Evolutionary conservation across 2,888 invertebrate species (phyloP).

Genomic region (Cheiracanthium punctorium): DNA sequence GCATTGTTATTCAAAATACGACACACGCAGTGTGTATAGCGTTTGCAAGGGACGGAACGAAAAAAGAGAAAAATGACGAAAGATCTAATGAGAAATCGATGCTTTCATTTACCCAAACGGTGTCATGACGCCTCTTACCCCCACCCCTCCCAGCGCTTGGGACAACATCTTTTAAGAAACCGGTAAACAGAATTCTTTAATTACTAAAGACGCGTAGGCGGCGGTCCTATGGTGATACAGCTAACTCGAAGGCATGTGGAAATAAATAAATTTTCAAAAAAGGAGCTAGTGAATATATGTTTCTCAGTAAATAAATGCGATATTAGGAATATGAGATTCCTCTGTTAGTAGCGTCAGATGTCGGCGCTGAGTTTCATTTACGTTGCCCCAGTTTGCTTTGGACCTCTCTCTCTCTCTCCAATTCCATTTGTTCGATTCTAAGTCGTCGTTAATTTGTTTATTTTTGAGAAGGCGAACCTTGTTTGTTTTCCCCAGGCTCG

Average conservation of each 20-base stretch:
- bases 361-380: no score
- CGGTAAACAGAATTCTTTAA: conserved; percentile 67
- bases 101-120: conserved; percentile 20
- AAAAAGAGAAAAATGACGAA: background rate
- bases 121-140: conserved; percentile 6
- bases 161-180: conserved; percentile 55
- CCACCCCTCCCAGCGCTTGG: background rate
- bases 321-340: no score
- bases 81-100: conserved; percentile 60
- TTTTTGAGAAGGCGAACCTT: no score
- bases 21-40: background rate
- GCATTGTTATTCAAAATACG: no score
- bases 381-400: no score
- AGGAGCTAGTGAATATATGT: no score
- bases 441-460: no score
- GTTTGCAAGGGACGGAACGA: background rate
- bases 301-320: no score
- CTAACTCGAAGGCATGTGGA: background rate
- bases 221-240: background rate
- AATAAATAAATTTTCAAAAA: background rate
- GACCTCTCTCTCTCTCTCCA: no score
- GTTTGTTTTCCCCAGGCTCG: no score
- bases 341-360: no score
- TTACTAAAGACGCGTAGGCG: conserved; percentile 41
- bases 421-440: no score